Conservation (phyloP, 2,113 vertebrate species). For the Nothoprocta pentlandii region DNA sequence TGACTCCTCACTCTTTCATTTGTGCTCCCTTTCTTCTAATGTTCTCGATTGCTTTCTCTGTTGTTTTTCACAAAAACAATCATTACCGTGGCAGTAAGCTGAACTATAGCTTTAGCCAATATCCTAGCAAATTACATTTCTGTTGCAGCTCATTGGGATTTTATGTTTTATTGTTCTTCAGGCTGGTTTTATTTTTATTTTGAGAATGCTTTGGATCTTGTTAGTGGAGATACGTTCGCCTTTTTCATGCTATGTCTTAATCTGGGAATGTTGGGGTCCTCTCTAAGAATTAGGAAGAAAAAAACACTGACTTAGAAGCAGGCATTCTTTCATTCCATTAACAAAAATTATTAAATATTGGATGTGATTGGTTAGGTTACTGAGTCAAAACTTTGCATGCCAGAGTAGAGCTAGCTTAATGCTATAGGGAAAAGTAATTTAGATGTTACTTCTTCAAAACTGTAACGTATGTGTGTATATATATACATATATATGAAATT, state of each 20-base stretch:
- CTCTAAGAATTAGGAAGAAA: background rate
- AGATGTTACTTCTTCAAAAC: background rate
- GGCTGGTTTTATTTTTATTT: background rate
- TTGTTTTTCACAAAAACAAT: background rate
- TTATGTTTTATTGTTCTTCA: background rate
- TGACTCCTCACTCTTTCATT: background rate
- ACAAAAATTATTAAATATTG: background rate
- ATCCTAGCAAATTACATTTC: background rate
- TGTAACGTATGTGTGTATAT: background rate
- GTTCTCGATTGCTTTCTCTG: background rate
- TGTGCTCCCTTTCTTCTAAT: background rate
- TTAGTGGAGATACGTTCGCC: background rate
- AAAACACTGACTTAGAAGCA: background rate
- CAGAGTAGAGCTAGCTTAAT: background rate
- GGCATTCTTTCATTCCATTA: background rate
- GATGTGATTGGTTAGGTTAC: background rate
- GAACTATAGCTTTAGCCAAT: background rate
- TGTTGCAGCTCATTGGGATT: background rate
- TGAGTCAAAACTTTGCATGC: background rate
- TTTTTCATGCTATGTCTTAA: accelerated
- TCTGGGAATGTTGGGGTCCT: background rate
- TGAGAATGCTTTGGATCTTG: background rate
- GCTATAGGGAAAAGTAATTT: background rate
- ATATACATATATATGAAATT: background rate
- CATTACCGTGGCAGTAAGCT: background rate